Conservation (phyloP, 2,797 vertebrate genomes). For the Leuciscus waleckii region DNA sequence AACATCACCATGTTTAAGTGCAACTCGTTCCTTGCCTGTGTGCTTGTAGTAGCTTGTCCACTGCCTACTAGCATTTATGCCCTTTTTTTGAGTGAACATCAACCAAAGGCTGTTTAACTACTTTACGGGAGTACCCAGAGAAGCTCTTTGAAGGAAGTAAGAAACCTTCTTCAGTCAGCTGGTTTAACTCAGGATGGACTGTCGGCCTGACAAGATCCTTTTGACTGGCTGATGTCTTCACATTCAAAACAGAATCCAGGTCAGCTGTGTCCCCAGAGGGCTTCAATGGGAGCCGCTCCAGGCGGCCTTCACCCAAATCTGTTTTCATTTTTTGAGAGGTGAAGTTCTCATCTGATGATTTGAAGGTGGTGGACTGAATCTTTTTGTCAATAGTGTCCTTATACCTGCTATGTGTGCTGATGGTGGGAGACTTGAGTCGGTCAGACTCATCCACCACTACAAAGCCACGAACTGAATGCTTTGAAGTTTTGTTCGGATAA, state of each 20-base stretch:
- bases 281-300: conserved; percentile 39
- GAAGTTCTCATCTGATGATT: conserved; percentile 57
- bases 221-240: conserved; percentile 30
- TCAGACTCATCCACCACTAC: conserved; percentile 59
- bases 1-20: conserved; percentile 54
- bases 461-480: conserved; percentile 32
- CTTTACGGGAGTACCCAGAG: background rate
- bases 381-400: background rate
- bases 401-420: background rate
- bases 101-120: conserved; percentile 1
- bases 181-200: conserved; percentile 40
- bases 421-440: background rate
- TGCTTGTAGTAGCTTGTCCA: background rate
- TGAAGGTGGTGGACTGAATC: conserved; percentile 49
- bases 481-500: conserved; percentile 42
- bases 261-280: conserved; percentile 14
- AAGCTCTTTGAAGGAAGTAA: conserved; percentile 39
- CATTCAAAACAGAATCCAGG: conserved; percentile 39
- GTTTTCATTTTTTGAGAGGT: conserved; percentile 58
- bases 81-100: conserved; percentile 6
- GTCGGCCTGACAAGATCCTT: conserved; percentile 35
- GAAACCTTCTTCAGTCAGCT: conserved; percentile 58
- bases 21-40: background rate
- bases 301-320: background rate
- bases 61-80: background rate